Base-by-base conservation (phyloP, 2,113 vertebrate genomes). In the Amblyornis subalaris region DNA sequence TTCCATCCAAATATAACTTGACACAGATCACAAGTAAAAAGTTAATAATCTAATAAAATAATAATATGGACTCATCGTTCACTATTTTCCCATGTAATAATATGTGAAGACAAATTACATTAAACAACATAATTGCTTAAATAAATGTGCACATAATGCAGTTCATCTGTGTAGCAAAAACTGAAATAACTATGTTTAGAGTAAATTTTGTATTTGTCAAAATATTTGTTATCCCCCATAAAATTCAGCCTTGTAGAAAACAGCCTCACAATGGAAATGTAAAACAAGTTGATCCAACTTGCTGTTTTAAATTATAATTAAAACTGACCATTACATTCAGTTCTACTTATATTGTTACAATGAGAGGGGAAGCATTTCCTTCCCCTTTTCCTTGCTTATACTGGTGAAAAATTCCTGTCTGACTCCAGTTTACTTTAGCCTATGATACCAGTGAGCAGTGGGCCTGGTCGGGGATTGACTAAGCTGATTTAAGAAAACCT, bases 21-120 rank as follows among this genome's bases (percentile, higher is more conserved):
- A 96, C 94, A 92, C 61, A 94, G 74, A 94, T 95, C 85, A 91
- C 80, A 89, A 94, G 77, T 87, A 82, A 91, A 88, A 95, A 87
- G 70, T 78, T 95, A 94, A 94, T 92, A 92, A 89, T 88, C 58
- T 95, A 94, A 94, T 94, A 95, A 87, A 94, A 58, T 58, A 94
- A 69, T 91, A 91, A 93, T 33, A 71, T 28, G 35, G 64, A 75
- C 80, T 90, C 95, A 94, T 96, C 69, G 1, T 87, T 96, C 93
- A 91, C 81, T 86, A 38, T 91, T 95, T 95, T 84, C 66, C 80
- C 74, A 73, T 69, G 65, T 44, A 87, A 70, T 90, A 93, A 85
- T 61, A 82, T 47, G 62, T 88, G 79, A 95, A 96, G 93, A 95
- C 89, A 94, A 96, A 91, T 95, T 92, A 96, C 29, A 86, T 94